phyloP scores from a whole-genome alignment of 2,797 vertebrate genomes.

The Xiphophorus birchmanni region DNA sequence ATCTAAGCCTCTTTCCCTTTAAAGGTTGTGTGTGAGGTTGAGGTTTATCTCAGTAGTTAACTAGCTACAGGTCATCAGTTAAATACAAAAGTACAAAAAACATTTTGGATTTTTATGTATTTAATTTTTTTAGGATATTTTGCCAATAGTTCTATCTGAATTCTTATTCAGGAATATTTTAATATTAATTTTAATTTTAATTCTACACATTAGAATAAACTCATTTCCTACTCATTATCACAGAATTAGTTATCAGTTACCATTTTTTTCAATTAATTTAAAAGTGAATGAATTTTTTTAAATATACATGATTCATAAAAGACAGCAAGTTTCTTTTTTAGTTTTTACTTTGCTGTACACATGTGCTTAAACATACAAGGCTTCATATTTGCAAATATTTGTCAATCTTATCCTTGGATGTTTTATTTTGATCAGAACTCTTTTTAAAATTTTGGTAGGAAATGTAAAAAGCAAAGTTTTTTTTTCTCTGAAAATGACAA shows the following conservation, averaged over 20 bases:
- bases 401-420: not conserved
- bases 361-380: not conserved
- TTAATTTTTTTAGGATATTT: no score
- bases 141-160: no score
- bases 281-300: not conserved
- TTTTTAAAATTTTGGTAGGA: not conserved
- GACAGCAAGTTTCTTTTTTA: not conserved
- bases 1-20: not conserved
- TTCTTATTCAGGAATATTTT: no score
- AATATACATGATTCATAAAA: not conserved
- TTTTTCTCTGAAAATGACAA: not conserved
- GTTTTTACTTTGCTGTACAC: not conserved
- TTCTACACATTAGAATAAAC: no score
- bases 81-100: no score
- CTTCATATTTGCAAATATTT: not conserved
- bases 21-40: no score
- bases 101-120: no score
- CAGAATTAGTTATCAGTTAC: no score
- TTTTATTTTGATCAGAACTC: not conserved
- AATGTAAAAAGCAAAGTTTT: not conserved
- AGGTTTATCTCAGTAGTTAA: no score
- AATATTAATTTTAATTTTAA: no score
- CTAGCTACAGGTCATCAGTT: no score
- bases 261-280: not conserved
- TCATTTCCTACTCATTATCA: no score